A percentile compares a stretch with the other conserved stretches of the same genome.
Conservation (phyloP, 2,113 vertebrate species). For the Phalacrocorax pelagicus region DNA sequence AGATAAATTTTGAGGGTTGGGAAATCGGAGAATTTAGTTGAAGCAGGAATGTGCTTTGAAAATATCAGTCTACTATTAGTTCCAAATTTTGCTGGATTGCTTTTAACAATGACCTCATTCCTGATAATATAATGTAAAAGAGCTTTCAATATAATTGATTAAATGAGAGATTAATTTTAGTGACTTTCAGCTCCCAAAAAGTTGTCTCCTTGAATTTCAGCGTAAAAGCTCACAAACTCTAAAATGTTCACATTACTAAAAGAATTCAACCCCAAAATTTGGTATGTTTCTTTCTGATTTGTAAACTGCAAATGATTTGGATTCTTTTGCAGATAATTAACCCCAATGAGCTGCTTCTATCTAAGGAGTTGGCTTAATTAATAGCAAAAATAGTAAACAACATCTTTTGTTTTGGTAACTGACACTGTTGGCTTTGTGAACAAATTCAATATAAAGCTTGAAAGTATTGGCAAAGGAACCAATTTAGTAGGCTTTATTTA, state of each 20-base stretch:
- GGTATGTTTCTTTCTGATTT: not conserved
- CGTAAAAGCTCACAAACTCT: not conserved
- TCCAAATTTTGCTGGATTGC: not conserved
- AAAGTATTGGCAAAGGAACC: slow-evolving; percentile 1
- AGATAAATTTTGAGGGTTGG: not conserved
- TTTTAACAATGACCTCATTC: not conserved
- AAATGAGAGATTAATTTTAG: not conserved
- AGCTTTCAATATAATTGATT: not conserved
- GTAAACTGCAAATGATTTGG: not conserved
- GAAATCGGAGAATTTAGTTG: not conserved
- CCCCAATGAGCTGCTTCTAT: not conserved
- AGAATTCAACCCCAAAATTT: not conserved
- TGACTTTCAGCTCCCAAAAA: not conserved
- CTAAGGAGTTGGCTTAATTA: slow-evolving; percentile 11
- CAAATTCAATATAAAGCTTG: not conserved
- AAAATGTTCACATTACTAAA: not conserved
- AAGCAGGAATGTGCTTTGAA: not conserved
- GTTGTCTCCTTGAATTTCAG: not conserved
- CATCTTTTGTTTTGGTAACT: slow-evolving; percentile 34
- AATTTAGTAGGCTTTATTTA: slow-evolving; percentile 33
- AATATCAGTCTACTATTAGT: not conserved
- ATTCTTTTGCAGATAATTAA: slow-evolving; percentile 4
- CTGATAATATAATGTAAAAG: not conserved
- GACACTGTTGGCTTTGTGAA: not conserved
- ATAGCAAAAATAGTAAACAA: slow-evolving; percentile 11